phyloP scores from a whole-genome alignment of 2,888 invertebrate genomes.

The Cephalotes varians region DNA sequence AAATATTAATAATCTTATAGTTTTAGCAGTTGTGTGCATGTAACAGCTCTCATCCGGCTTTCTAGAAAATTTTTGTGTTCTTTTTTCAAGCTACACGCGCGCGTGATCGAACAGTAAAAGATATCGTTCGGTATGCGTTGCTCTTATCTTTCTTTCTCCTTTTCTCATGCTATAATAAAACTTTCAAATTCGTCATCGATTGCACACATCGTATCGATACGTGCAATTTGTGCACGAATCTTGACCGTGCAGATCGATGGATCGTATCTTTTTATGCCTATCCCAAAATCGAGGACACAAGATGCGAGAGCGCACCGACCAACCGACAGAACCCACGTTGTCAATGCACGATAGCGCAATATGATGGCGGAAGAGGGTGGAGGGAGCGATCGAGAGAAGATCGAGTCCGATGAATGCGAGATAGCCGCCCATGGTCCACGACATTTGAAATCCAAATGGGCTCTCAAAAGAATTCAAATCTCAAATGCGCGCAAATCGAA shows the following conservation, averaged over 20 bases:
- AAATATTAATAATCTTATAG: neutral
- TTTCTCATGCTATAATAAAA: constrained; percentile 23
- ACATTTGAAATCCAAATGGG: constrained; percentile 68
- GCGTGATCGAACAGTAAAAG: neutral
- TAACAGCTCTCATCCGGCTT: neutral
- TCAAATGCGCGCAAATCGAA: constrained; percentile 28
- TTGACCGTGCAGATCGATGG: constrained; percentile 28
- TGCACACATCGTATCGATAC: constrained; percentile 36
- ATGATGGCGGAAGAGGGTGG: neutral
- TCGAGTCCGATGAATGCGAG: constrained; percentile 20
- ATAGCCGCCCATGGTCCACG: constrained; percentile 38
- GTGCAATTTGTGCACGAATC: constrained; percentile 65
- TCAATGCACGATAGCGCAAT: constrained; percentile 53
- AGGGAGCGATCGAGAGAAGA: neutral
- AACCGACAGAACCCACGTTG: constrained; percentile 1
- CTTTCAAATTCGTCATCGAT: constrained; percentile 64
- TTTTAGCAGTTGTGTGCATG: neutral
- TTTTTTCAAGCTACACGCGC: neutral
- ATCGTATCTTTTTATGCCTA: constrained; percentile 67
- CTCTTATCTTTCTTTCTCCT: neutral
- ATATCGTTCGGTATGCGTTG: constrained; percentile 2
- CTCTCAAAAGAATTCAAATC: constrained; percentile 70
- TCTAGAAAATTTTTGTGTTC: constrained; percentile 6
- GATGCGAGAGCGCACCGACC: constrained; percentile 1
- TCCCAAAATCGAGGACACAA: constrained; percentile 60